Evolutionary conservation across 2,113 vertebrate genomes (phyloP).

Genomic region (Centropus unirufus): DNA sequence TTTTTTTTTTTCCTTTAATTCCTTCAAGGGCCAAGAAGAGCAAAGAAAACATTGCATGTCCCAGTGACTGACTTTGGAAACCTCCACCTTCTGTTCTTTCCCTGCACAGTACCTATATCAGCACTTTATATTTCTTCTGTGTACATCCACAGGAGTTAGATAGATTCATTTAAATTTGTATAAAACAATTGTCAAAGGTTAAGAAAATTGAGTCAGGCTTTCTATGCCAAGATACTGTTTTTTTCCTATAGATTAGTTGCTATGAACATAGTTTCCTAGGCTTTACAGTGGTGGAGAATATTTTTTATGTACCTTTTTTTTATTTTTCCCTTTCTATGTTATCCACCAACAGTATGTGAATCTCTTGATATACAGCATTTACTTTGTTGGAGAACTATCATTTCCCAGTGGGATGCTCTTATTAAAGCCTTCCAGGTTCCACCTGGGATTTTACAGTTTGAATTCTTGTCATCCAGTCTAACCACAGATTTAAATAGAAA

Average conservation of each 20-base stretch:
- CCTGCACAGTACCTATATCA: not conserved
- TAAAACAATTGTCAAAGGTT: not conserved
- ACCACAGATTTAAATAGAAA: constrained; percentile 10
- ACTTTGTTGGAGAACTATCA: not conserved
- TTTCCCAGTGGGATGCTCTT: not conserved
- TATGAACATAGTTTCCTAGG: not conserved
- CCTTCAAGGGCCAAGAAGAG: not conserved
- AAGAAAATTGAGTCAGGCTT: not conserved
- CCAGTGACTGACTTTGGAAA: not conserved
- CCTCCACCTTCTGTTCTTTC: not conserved
- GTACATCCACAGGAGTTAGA: not conserved
- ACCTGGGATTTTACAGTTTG: not conserved
- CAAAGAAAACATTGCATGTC: not conserved
- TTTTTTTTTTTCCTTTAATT: not conserved
- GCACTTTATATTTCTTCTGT: not conserved
- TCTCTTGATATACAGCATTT: not conserved
- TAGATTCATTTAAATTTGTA: not conserved
- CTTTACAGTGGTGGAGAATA: not conserved
- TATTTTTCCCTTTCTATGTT: not conserved
- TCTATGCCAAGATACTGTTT: not conserved
- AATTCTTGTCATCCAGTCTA: not conserved
- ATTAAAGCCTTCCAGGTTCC: not conserved
- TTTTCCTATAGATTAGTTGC: not conserved
- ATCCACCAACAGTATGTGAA: not conserved
- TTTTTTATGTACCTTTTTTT: not conserved